Evolutionary conservation across 2,797 vertebrate species (phyloP).

Genomic region (Morus bassanus): DNA sequence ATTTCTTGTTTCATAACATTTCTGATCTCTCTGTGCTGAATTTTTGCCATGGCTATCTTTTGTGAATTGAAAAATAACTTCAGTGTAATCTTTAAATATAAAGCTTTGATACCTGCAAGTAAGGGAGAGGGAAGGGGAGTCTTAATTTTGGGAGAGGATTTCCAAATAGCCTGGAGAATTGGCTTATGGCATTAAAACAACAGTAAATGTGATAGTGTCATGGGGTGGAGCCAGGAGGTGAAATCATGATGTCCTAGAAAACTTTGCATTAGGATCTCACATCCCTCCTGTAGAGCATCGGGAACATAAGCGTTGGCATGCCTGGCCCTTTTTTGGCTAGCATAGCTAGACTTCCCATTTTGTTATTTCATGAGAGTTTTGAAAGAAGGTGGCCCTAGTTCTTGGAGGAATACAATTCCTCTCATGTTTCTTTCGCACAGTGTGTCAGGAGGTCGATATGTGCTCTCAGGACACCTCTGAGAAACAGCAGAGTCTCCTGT

Average conservation of each 20-base stretch:
- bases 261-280: background rate
- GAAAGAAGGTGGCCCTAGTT: background rate
- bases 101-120: background rate
- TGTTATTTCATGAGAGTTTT: background rate
- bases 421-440: background rate
- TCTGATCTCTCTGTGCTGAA: background rate
- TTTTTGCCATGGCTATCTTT: background rate
- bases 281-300: background rate
- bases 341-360: background rate
- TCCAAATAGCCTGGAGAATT: background rate
- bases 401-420: background rate
- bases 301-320: rapidly evolving
- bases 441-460: background rate
- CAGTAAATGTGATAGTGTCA: background rate
- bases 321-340: background rate
- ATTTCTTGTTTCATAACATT: background rate
- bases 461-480: background rate
- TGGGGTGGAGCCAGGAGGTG: background rate
- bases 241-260: background rate
- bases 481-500: background rate
- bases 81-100: background rate
- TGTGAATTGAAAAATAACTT: background rate
- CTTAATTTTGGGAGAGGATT: background rate
- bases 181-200: background rate
- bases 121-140: background rate